Percentiles rank a stretch among this genome's conserved stretches.
phyloP scores from a whole-genome alignment of 2,888 invertebrate genomes.

The Eilema depressum region DNA sequence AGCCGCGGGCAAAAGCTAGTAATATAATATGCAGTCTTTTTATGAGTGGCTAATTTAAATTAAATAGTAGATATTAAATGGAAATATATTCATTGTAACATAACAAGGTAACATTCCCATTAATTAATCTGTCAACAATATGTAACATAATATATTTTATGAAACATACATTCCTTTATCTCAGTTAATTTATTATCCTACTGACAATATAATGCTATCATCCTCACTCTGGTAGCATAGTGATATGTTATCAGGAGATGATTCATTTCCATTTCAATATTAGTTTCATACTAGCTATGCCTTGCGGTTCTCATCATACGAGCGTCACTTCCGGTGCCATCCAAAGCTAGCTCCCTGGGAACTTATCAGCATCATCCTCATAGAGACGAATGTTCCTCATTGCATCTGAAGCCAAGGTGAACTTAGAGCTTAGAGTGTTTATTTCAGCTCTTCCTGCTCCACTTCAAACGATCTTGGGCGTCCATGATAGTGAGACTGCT shows the following conservation, averaged over 20 bases:
- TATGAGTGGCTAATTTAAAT: too few relatives aligned
- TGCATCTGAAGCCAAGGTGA: too few relatives aligned
- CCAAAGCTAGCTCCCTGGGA: too few relatives aligned
- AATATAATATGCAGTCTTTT: too few relatives aligned
- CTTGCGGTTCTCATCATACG: not conserved
- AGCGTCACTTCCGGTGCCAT: not conserved
- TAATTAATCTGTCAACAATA: not conserved
- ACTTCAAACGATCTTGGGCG: too few relatives aligned
- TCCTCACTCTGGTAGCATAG: slow-evolving; percentile 40
- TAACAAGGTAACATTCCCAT: not conserved
- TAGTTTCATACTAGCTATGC: not conserved
- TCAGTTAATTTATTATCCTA: slow-evolving; percentile 16
- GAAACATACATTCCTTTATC: slow-evolving; percentile 3
- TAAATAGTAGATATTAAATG: too few relatives aligned
- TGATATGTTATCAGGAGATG: slow-evolving; percentile 52
- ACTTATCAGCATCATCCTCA: too few relatives aligned
- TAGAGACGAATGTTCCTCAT: too few relatives aligned
- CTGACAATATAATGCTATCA: slow-evolving; percentile 29
- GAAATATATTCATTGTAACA: not conserved
- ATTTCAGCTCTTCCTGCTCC: too few relatives aligned
- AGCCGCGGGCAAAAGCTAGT: too few relatives aligned
- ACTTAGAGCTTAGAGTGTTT: too few relatives aligned
- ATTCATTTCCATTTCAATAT: slow-evolving; percentile 49
- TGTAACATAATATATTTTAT: not conserved
- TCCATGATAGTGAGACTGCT: too few relatives aligned